phyloP scores from a whole-genome alignment of 1,140 invertebrate species.

The Bombus cullumanus region DNA sequence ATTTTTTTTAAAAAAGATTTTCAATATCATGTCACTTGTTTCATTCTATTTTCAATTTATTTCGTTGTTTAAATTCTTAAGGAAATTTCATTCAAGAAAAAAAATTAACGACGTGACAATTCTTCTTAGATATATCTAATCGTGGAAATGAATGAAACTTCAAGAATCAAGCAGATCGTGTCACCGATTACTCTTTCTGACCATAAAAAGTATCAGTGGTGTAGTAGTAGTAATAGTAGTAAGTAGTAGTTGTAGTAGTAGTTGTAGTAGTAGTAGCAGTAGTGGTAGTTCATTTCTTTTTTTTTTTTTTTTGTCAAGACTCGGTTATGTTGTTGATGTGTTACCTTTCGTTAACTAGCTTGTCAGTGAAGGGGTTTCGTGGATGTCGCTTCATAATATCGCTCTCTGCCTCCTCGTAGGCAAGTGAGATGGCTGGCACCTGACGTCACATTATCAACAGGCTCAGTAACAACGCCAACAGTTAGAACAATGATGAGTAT shows the following conservation, averaged over 20 bases:
- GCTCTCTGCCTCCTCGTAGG: constrained; percentile 99
- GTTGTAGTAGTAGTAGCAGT: constrained; percentile 20
- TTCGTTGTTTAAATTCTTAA: neutral
- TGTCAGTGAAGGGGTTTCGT: constrained; percentile 94
- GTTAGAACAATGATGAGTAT: constrained; percentile 62
- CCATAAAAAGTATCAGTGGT: constrained; percentile 53
- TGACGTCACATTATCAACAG: constrained; percentile 84
- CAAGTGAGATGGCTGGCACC: constrained; percentile 99
- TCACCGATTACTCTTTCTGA: constrained; percentile 62
- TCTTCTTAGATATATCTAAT: neutral
- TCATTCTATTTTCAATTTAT: neutral
- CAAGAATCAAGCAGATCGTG: constrained; percentile 38
- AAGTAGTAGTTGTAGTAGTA: constrained; percentile 16
- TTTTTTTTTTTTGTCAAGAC: constrained; percentile 50
- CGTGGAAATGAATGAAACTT: neutral
- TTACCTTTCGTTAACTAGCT: constrained; percentile 93
- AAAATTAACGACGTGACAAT: neutral
- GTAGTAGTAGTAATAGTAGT: constrained; percentile 31
- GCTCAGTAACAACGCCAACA: constrained; percentile 77
- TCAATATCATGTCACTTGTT: neutral
- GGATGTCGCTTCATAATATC: constrained; percentile 99
- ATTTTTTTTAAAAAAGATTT: too few relatives aligned
- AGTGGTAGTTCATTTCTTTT: neutral
- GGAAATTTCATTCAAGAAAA: neutral
- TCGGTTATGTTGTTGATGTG: constrained; percentile 77